Percentiles rank a stretch among this genome's conserved stretches.
Conservation (phyloP, 35 echinoderm and acorn worm genomes). For the Eucidaris tribuloides region DNA sequence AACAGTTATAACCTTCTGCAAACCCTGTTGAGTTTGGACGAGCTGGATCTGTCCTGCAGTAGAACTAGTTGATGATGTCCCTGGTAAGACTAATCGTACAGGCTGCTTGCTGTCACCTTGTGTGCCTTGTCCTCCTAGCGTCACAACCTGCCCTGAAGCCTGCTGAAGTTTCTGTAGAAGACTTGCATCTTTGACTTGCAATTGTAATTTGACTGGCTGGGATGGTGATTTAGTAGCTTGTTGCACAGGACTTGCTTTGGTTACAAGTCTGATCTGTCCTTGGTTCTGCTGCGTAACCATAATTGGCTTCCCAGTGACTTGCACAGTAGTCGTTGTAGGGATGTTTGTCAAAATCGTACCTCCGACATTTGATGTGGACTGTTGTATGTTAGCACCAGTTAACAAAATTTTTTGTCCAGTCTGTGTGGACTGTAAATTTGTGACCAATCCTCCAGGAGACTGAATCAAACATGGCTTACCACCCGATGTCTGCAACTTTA, state of each 20-base stretch:
- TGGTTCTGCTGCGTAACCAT: slow-evolving; percentile 11
- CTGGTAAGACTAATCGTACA: neutral
- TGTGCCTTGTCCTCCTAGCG: slow-evolving; percentile 20
- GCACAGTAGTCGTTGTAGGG: slow-evolving; percentile 8
- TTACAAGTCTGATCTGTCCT: slow-evolving; percentile 4
- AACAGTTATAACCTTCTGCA: neutral
- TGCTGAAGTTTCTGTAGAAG: slow-evolving; percentile 46
- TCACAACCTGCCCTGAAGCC: slow-evolving; percentile 8
- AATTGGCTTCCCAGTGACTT: slow-evolving; percentile 5
- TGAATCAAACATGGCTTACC: slow-evolving; percentile 17
- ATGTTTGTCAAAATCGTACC: neutral
- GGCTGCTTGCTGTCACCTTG: slow-evolving; percentile 11
- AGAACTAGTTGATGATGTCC: neutral
- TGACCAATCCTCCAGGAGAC: slow-evolving; percentile 5
- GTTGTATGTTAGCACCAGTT: neutral
- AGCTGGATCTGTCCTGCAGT: neutral
- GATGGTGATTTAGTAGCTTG: neutral
- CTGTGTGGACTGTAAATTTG: neutral
- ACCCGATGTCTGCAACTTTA: neutral
- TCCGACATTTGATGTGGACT: slow-evolving; percentile 1
- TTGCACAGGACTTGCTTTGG: slow-evolving; percentile 21
- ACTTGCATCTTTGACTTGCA: slow-evolving; percentile 43
- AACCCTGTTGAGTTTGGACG: neutral
- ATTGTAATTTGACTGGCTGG: slow-evolving; percentile 61
- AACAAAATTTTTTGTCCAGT: slow-evolving; percentile 11